Evolutionary conservation across 2,113 vertebrate species (phyloP), one percentile per base, ranked within the genome.

Genomic region (Saiga tatarica): DNA sequence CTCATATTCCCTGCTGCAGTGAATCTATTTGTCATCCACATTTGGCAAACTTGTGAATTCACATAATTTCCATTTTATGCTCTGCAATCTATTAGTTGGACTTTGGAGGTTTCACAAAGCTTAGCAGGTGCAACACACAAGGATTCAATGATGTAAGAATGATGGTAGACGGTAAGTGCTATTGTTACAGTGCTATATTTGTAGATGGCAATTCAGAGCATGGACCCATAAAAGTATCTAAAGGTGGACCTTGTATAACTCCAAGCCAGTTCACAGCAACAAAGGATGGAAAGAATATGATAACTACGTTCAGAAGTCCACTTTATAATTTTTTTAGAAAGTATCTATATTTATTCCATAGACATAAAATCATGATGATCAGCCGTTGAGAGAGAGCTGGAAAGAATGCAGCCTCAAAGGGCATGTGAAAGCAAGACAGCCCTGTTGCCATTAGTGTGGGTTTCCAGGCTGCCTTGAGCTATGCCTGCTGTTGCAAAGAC

Each of bases 391-490:
- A 50, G 26, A 50, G 15, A 21, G 21, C 78, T 0, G 4, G 47
- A 81, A 81, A 81, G 78, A 81, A 81, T n/a, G 10, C 30, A 52
- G 28, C 28, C 78, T 33, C 78, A 6, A 97, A 98, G 88, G 82
- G 95, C 97, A 19, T 33, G 84, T 67, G 85, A 86, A 92, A 76
- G 52, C 52, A n/a, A 3, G 60, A 76, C 83, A 79, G 95, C 76
- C 55, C 23, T 28, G 50, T 4, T 45, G 47, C 64, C 55, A 1
- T 62, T 60, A 11, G 4, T 7, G 12, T 82, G 84, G 47, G 45
- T 64, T 94, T 83, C 93, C 57, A 36, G 87, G 74, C 45, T 88
- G 53, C 81, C 82, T 8, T 71, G 87, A 64, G 36, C 55, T 59
- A 26, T 62, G 76, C 71, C 81, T 85, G 21, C 57, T 85, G 7